Percentiles rank a stretch among this genome's conserved stretches.
These are phyloP conservation scores for Syngnathus scovelli DNA, from an alignment of 2,113 vertebrate species.

Conservation along the genomic window DNA sequence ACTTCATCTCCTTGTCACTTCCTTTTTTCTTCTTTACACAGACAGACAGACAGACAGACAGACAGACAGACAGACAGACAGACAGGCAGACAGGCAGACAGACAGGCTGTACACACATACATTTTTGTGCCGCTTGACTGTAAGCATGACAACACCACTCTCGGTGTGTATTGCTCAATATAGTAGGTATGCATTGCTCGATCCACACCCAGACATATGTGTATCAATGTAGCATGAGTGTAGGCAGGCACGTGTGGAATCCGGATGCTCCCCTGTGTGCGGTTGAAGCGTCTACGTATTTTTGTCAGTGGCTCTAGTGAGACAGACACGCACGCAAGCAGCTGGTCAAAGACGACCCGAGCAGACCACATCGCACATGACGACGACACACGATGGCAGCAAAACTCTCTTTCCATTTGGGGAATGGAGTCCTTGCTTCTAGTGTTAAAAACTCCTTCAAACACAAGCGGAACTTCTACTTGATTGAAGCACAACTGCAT, in stretches of 20 bases:
- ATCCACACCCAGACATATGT: too few species aligned
- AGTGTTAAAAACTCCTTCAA: neutral
- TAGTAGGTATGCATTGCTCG: too few species aligned
- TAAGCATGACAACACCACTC: too few species aligned
- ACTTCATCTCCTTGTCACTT: neutral
- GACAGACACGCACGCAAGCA: too few species aligned
- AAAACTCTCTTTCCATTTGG: neutral
- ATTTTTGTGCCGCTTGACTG: too few species aligned
- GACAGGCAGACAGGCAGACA: conserved; percentile 1
- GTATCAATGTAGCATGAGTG: too few species aligned
- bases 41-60: neutral
- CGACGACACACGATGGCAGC: neutral
- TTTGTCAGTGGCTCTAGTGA: too few species aligned
- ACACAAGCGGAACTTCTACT: neutral
- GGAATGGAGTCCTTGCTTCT: neutral
- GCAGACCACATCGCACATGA: neutral
- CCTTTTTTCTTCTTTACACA: too few species aligned
- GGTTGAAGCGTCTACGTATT: too few species aligned
- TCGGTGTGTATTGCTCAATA: too few species aligned
- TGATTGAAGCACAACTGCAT: neutral
- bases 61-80: neutral
- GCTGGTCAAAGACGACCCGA: neutral
- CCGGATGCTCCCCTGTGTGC: too few species aligned
- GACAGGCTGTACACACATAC: neutral
- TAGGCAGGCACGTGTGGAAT: too few species aligned